A percentile compares a stretch with the other conserved stretches of the same genome.
Conservation (phyloP, 2,113 vertebrate species). For the Oplegnathus fasciatus region DNA sequence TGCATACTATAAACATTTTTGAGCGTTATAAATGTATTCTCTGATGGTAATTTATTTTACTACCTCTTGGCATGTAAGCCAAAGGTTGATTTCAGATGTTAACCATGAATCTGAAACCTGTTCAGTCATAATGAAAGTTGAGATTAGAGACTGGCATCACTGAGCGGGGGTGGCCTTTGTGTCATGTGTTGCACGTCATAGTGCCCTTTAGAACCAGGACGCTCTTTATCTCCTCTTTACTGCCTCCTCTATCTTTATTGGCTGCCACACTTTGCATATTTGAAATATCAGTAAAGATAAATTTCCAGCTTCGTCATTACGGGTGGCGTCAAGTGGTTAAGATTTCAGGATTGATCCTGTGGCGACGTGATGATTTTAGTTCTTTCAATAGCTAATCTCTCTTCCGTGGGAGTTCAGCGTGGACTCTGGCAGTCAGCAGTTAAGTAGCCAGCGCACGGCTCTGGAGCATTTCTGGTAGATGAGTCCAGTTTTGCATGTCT, state of each 20-base stretch:
- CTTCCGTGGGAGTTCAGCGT: slow-evolving; percentile 9
- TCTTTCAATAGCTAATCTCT: slow-evolving; percentile 22
- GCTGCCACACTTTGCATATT: slow-evolving; percentile 81
- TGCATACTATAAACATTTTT: background rate
- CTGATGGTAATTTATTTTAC: slow-evolving; percentile 2
- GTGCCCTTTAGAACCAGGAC: slow-evolving; percentile 83
- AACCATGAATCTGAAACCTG: slow-evolving; percentile 22
- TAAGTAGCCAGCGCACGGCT: slow-evolving; percentile 20
- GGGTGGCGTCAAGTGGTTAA: slow-evolving; percentile 50
- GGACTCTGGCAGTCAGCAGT: slow-evolving; percentile 23
- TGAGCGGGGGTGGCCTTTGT: slow-evolving; percentile 66
- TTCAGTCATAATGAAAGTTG: slow-evolving; percentile 68
- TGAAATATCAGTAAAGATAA: slow-evolving; percentile 85
- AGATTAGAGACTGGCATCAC: slow-evolving; percentile 52
- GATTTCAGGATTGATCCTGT: slow-evolving; percentile 54
- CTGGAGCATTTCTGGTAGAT: slow-evolving; percentile 41
- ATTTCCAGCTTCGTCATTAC: slow-evolving; percentile 72
- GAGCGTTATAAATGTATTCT: background rate
- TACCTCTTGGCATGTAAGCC: background rate
- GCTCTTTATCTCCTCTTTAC: slow-evolving; percentile 82
- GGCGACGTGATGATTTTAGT: slow-evolving; percentile 29
- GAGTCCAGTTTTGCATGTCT: slow-evolving; percentile 53
- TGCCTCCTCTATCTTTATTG: slow-evolving; percentile 83
- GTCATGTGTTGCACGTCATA: slow-evolving; percentile 72
- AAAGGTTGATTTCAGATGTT: slow-evolving; percentile 40